Base-by-base conservation (phyloP, 2,797 vertebrate species). In the Pseudomugil gertrudae region DNA sequence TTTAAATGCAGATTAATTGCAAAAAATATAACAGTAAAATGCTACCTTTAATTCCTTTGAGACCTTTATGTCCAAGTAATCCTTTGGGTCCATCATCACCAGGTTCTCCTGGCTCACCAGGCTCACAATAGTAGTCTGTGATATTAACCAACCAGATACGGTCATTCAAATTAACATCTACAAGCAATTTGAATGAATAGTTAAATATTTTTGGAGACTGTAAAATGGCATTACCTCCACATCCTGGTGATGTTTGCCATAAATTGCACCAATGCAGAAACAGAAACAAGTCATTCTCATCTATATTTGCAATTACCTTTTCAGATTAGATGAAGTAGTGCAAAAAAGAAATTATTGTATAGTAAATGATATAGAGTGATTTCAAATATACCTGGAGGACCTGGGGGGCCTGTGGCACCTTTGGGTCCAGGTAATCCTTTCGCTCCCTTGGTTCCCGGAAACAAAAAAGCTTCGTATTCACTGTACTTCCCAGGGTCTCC, bases 41-140 rank as follows among this genome's bases (percentile, higher is more conserved):
- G 47, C 78, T 51, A 92, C 90, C 92, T 90, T 87, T 89, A 4
- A 74, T 47, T 83, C 90, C 92, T 57, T 45, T 79, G 1, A 38
- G 1, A 0, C 92, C 90, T 57, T 13, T 76, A 11, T 27, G 43
- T 81, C 91, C 91, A 40, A 1, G n/a, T 13, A 14, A 2, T 33
- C 90, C 92, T n/a, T 0, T 65, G 3, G 23, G 48, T 73, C 91
- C 92, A 11, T 6, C 1, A 1, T 83, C 79, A 21, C 91, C 91
- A 38, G 54, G 58, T 5, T 87, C 76, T 19, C 90, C 90, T 2
- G 58, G 73, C 27, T 62, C 9, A 45, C 88, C 85, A 35, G 72
- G 76, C 45, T 84, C 65, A 76, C 91, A 92, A 63, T 75, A 62
- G 35, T 87, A 78, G 76, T 84, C 90, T 90, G 51, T 59, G 7